Evolutionary conservation across 2,797 vertebrate species (phyloP).

Genomic region (Sebastes trivittatus): DNA sequence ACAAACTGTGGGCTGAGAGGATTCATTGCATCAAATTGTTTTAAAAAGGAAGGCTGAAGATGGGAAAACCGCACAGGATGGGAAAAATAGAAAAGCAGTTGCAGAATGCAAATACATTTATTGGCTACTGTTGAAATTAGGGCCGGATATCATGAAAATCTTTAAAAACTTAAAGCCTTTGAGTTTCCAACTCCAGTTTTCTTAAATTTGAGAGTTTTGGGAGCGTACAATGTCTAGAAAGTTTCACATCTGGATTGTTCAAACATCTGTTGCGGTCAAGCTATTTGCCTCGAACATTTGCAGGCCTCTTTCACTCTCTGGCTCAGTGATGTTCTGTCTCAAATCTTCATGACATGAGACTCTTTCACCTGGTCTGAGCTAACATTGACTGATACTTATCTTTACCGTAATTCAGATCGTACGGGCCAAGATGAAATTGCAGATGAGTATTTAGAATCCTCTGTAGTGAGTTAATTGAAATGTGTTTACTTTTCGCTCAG

Average conservation of each 20-base stretch:
- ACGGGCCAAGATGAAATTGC: constrained; percentile 33
- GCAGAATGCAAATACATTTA: not conserved
- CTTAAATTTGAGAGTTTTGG: not conserved
- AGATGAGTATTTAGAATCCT: constrained; percentile 50
- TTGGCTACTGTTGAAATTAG: not conserved
- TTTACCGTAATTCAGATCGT: constrained; percentile 51
- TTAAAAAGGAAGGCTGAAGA: not conserved
- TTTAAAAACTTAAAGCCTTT: not conserved
- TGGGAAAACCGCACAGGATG: not conserved
- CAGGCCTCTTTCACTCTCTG: constrained; percentile 34
- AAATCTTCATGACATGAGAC: constrained; percentile 45
- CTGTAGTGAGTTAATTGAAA: constrained; percentile 52
- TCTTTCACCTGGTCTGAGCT: constrained; percentile 50
- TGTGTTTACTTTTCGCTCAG: constrained; percentile 48
- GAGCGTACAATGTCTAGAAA: not conserved
- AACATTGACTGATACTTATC: constrained; percentile 29
- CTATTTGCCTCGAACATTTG: constrained; percentile 21
- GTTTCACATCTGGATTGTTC: constrained; percentile 51
- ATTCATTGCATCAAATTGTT: constrained; percentile 1
- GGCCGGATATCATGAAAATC: not conserved
- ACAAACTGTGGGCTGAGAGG: not conserved
- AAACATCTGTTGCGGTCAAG: constrained; percentile 48
- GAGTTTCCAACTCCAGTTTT: not conserved
- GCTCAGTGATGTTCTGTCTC: constrained; percentile 32
- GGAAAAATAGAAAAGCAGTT: not conserved